Percentiles rank a stretch among this genome's conserved stretches.
These are phyloP conservation scores for Tribolium freemani DNA, from an alignment of 2,888 invertebrate species.

Conservation along the genomic window DNA sequence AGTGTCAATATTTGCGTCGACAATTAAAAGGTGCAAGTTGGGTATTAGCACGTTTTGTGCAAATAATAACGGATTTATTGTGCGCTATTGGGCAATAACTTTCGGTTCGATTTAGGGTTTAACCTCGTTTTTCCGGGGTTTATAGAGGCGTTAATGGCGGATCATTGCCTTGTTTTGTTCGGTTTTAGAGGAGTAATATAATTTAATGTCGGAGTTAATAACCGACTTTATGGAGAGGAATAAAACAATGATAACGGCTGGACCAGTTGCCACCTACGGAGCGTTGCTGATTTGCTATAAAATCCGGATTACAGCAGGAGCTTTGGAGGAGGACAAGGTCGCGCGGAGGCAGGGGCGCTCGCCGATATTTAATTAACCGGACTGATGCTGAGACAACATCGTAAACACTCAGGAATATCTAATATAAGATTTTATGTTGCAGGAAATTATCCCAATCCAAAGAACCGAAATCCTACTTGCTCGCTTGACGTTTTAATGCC, in stretches of 20 bases:
- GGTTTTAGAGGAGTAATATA: conserved; percentile 27
- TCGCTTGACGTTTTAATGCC: conserved; percentile 14
- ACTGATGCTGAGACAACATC: not conserved
- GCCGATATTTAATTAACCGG: not conserved
- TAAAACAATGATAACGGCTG: conserved; percentile 36
- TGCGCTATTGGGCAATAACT: conserved; percentile 41
- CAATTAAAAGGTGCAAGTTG: conserved; percentile 45
- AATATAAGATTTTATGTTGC: not conserved
- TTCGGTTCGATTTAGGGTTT: conserved; percentile 34
- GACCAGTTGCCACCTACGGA: conserved; percentile 33
- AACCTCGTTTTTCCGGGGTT: conserved; percentile 19
- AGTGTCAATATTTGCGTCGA: conserved; percentile 40
- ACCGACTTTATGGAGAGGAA: conserved; percentile 24
- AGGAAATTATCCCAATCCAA: not conserved
- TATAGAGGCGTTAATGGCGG: conserved; percentile 19
- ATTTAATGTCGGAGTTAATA: conserved; percentile 31
- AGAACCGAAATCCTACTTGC: not conserved
- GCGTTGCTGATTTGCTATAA: conserved; percentile 28
- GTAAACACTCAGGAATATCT: not conserved
- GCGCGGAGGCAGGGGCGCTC: conserved; percentile 1
- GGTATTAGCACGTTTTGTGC: conserved; percentile 41
- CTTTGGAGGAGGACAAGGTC: conserved; percentile 18
- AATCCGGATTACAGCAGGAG: conserved; percentile 30
- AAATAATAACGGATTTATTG: conserved; percentile 41
- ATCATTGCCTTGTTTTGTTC: conserved; percentile 18